phyloP scores from a whole-genome alignment of 2,888 invertebrate genomes.

The Nipponacmea schrenckii region DNA sequence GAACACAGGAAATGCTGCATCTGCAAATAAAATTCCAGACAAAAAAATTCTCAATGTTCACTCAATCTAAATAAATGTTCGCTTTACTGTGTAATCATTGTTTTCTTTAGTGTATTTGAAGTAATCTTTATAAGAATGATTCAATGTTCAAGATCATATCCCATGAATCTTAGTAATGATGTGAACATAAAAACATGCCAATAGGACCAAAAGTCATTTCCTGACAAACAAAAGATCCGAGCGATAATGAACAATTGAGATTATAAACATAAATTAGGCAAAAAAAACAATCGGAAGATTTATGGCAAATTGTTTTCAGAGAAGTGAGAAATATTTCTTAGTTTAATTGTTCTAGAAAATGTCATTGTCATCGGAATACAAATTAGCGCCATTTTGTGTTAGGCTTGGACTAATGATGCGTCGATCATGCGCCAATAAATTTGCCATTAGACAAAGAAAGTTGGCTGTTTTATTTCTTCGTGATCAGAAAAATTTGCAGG shows the following conservation, averaged over 20 bases:
- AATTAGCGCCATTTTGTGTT: not conserved
- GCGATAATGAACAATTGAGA: constrained; percentile 1
- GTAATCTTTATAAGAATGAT: too few species aligned
- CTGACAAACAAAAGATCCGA: constrained; percentile 2
- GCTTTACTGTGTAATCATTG: too few species aligned
- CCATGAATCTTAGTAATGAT: constrained; percentile 6
- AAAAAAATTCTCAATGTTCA: too few species aligned
- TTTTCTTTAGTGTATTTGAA: too few species aligned
- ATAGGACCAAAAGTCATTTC: not conserved
- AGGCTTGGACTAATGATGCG: not conserved
- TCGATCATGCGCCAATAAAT: not conserved
- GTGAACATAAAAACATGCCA: too few species aligned
- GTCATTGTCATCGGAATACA: constrained; percentile 5
- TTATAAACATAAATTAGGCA: not conserved
- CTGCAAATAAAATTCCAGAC: too few species aligned
- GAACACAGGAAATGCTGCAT: too few species aligned
- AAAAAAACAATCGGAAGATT: not conserved
- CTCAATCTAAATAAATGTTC: too few species aligned
- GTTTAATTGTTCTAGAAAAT: not conserved
- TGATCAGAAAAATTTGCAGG: not conserved
- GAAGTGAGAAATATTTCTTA: not conserved
- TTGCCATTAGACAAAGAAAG: constrained; percentile 6
- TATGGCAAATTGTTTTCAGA: constrained; percentile 5
- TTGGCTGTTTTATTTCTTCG: not conserved
- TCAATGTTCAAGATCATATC: not conserved